Conservation (phyloP, 2,888 invertebrate genomes). For the Stegophylla sp. region DNA sequence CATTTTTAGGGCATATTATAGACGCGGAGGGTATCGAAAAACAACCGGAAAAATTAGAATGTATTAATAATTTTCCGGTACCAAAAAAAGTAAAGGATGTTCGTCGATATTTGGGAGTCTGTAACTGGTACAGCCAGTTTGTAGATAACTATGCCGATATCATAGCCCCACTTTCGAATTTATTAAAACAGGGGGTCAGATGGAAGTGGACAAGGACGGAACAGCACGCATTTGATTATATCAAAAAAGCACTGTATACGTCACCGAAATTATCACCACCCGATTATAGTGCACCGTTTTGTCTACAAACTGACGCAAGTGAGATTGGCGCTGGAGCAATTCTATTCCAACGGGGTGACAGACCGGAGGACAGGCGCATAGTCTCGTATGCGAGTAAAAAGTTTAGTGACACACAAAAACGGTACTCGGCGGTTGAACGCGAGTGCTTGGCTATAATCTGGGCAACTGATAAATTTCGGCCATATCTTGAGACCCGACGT, state of each 20-base stretch:
- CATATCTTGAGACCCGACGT: not conserved
- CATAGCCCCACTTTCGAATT: not conserved
- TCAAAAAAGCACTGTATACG: not conserved
- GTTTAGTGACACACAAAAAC: too few species aligned
- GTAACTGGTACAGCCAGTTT: constrained; percentile 5
- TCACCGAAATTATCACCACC: constrained; percentile 11
- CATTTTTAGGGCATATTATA: too few species aligned
- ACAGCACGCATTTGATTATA: not conserved
- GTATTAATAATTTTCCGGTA: not conserved
- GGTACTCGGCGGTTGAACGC: too few species aligned
- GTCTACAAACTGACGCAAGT: constrained; percentile 41
- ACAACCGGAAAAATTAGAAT: not conserved
- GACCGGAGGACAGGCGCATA: too few species aligned
- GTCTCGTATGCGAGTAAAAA: too few species aligned
- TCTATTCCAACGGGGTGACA: constrained; percentile 37
- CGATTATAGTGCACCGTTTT: not conserved
- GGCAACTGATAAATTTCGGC: not conserved
- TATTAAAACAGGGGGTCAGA: not conserved
- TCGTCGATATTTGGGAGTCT: not conserved
- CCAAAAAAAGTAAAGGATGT: not conserved
- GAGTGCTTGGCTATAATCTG: too few species aligned
- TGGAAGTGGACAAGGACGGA: too few species aligned
- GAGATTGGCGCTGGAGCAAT: constrained; percentile 18
- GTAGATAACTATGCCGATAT: not conserved
- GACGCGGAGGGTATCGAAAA: too few species aligned